Conservation (phyloP, 2,113 vertebrate genomes). For the Manacus vitellinus region DNA sequence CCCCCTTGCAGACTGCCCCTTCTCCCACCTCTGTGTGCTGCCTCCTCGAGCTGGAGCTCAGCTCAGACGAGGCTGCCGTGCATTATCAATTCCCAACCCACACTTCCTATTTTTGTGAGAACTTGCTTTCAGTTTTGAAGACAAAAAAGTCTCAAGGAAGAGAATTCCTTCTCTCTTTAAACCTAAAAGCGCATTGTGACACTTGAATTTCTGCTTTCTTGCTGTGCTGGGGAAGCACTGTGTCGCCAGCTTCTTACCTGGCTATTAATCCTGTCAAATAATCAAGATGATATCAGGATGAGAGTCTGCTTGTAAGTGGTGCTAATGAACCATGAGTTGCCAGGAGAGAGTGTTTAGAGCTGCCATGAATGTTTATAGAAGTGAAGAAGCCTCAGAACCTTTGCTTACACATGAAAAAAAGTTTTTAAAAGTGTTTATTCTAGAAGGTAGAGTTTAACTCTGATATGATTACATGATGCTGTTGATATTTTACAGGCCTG, state of each 20-base stretch:
- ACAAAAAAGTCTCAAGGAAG: neutral
- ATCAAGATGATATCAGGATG: neutral
- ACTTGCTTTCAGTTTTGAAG: neutral
- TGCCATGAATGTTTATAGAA: slow-evolving; percentile 25
- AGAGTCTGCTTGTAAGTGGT: neutral
- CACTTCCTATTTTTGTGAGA: neutral
- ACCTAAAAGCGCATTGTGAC: neutral
- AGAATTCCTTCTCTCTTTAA: neutral
- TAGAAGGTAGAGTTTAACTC: neutral
- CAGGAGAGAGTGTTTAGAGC: slow-evolving; percentile 15
- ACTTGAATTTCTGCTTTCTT: neutral
- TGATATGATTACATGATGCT: neutral
- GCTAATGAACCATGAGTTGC: neutral
- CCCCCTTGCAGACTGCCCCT: neutral
- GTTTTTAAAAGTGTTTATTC: slow-evolving; percentile 10
- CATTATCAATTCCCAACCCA: neutral
- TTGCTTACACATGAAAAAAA: neutral
- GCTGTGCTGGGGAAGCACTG: accelerated
- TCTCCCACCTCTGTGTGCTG: neutral
- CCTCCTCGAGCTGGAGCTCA: neutral
- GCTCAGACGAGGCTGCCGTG: neutral
- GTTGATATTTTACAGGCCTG: neutral
- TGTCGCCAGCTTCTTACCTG: neutral
- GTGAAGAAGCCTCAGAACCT: slow-evolving; percentile 13
- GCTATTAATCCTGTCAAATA: neutral